phyloP scores from a whole-genome alignment of 2,888 invertebrate genomes.

The Harpalus rufipes region DNA sequence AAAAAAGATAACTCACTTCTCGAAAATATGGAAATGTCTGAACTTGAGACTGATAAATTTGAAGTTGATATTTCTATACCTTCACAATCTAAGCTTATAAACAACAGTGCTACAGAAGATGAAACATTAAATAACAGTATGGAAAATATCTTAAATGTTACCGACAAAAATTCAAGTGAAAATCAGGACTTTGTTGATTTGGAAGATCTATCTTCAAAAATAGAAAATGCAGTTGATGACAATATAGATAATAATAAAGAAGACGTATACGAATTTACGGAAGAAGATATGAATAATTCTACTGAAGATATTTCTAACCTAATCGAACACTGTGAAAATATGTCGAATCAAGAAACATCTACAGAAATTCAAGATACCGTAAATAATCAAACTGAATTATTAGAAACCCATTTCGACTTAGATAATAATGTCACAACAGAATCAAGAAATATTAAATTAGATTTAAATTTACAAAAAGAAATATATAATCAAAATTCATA shows the following conservation, averaged over 20 bases:
- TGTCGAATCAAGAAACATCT: background rate
- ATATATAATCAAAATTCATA: background rate
- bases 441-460: conserved; percentile 12
- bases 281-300: conserved; percentile 18
- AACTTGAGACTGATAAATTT: background rate
- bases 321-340: conserved; percentile 17
- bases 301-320: conserved; percentile 35
- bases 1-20: conserved; percentile 1
- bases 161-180: background rate
- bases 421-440: background rate
- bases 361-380: background rate
- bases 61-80: background rate
- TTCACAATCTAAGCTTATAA: background rate
- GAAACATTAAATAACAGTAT: background rate
- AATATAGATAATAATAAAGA: conserved; percentile 12
- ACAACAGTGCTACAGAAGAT: background rate
- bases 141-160: conserved; percentile 10
- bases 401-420: conserved; percentile 19
- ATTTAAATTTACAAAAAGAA: conserved; percentile 5
- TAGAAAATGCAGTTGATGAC: background rate
- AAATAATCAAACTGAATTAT: background rate
- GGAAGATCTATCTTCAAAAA: background rate
- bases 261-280: background rate
- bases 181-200: background rate
- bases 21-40: background rate